A percentile compares a stretch with the other conserved stretches of the same genome.
These are phyloP conservation scores for Aphidius gifuensis DNA, from an alignment of 1,140 invertebrate genomes.

Conservation along the genomic window DNA sequence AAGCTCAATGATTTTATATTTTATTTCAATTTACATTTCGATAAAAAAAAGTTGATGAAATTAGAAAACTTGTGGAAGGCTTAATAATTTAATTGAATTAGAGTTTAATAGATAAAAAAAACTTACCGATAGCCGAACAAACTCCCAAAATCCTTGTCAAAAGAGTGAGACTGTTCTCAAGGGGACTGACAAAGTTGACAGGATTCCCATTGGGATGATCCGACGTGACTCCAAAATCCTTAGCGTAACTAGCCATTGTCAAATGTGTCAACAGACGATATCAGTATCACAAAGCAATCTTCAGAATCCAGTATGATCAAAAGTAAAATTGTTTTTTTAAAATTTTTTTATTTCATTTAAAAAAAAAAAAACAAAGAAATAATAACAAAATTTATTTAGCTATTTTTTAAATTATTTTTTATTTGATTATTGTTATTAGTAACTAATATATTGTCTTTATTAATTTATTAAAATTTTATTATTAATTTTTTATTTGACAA, in stretches of 20 bases:
- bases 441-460: too few relatives aligned
- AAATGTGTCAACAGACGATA: neutral
- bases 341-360: neutral
- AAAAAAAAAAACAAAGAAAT: neutral
- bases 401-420: too few relatives aligned
- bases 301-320: too few relatives aligned
- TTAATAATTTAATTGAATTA: too few relatives aligned
- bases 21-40: too few relatives aligned
- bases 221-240: constrained; percentile 23
- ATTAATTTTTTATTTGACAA: too few relatives aligned
- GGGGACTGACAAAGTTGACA: constrained; percentile 15
- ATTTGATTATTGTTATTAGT: too few relatives aligned
- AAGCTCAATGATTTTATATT: too few relatives aligned
- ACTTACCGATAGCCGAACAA: constrained; percentile 26
- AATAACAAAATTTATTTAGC: neutral
- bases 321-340: neutral
- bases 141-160: constrained; percentile 26
- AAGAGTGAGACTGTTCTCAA: constrained; percentile 20
- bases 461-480: neutral
- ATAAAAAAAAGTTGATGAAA: too few relatives aligned
- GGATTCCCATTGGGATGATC: constrained; percentile 16
- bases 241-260: constrained; percentile 23
- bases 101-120: too few relatives aligned
- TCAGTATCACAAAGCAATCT: too few relatives aligned
- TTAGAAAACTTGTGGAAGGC: too few relatives aligned